Base-by-base conservation (phyloP, 2,888 invertebrate species). In the Timema cristinae region DNA sequence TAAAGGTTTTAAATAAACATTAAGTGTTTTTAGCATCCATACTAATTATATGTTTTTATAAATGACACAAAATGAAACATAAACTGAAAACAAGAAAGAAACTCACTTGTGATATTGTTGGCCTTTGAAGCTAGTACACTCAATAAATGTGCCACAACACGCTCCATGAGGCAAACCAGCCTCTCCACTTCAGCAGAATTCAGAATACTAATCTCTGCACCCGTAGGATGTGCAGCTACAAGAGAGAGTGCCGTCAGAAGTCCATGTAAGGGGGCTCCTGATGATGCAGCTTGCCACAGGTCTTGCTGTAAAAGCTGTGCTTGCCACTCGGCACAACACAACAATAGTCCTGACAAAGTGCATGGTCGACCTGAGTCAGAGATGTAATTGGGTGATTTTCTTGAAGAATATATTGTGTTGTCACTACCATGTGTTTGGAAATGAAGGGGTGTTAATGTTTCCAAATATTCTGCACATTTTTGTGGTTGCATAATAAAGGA, bases 211-310 rank as follows among this genome's bases (percentile, higher is more conserved):
- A 66, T 74, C 49, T 76, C 76, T 6, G 77, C 75, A 74, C 70
- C 77, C 71, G n/a, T 74, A 72, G 72, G 63, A 69, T 75, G 75
- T 73, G 73, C 78, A 77, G 71, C 75, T 72, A 75, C 77, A 71
- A 61, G 77, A 75, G 66, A 78, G 72, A 76, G 79, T 15, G 79
- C 79, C 8, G 78, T 77, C 7, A 83, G 71, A 10, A 79, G 73
- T 73, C 85, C 85, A 78, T 84, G 84, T 61, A 84, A 80, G 1
- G 85, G 83, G 70, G 79, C 78, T 15, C 79, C 78, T 59, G 78
- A 73, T 32, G 80, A 79, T 6, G 82, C 81, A 9, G 83, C 83
- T 72, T 78, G 77, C 47, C 84, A 77, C 67, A 84, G 77, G 75
- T 84, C 82, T 59, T 74, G 67, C 73, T 80, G 80, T n/a, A 84